phyloP scores from a whole-genome alignment of 2,888 invertebrate species.

The Perdita meconis region DNA sequence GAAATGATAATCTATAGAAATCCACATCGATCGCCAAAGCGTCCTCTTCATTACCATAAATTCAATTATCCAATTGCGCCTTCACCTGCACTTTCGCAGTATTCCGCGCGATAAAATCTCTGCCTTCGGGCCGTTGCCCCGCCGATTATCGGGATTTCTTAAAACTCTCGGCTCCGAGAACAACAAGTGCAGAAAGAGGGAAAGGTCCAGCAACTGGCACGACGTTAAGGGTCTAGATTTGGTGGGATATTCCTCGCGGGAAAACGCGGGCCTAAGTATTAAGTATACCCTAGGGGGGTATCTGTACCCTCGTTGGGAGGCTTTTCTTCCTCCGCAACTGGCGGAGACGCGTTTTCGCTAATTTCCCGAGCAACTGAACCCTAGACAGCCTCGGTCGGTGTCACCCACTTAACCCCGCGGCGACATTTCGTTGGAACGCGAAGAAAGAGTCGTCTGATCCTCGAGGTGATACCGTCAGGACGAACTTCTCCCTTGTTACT shows the following conservation, averaged over 20 bases:
- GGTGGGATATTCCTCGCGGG: slow-evolving; percentile 70
- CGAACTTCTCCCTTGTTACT: slow-evolving; percentile 36
- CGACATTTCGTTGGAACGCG: slow-evolving; percentile 63
- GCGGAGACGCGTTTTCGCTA: slow-evolving; percentile 61
- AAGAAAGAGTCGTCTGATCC: slow-evolving; percentile 39
- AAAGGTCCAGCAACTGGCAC: neutral
- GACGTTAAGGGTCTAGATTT: slow-evolving; percentile 66
- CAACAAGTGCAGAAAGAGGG: neutral
- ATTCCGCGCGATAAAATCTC: too few species aligned
- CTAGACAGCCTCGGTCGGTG: slow-evolving; percentile 32
- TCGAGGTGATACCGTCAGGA: slow-evolving; percentile 44
- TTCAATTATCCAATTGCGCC: too few species aligned
- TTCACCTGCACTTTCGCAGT: too few species aligned
- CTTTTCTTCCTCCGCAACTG: slow-evolving; percentile 63
- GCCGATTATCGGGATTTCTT: neutral
- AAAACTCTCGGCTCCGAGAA: neutral
- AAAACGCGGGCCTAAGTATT: slow-evolving; percentile 57
- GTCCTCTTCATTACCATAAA: neutral
- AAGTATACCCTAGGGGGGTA: slow-evolving; percentile 81
- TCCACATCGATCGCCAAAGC: too few species aligned
- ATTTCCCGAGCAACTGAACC: slow-evolving; percentile 55
- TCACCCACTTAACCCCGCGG: slow-evolving; percentile 67
- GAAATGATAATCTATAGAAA: too few species aligned
- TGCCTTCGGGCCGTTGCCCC: too few species aligned
- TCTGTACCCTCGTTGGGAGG: slow-evolving; percentile 76